These are phyloP conservation scores for Lasius fuliginosus DNA, from an alignment of 2,888 invertebrate species.

Conservation along the genomic window DNA sequence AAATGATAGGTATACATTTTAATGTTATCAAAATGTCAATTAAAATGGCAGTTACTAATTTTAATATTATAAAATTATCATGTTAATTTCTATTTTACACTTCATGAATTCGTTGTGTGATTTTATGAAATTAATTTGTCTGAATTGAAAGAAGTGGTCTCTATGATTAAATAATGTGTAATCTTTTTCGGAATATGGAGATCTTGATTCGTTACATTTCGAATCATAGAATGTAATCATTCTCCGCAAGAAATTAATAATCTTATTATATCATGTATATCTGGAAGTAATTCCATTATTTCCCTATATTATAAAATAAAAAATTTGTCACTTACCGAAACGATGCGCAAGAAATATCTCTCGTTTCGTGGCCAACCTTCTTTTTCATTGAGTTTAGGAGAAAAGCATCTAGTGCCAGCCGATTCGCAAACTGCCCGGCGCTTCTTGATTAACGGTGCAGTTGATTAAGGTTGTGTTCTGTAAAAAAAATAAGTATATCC, in stretches of 20 bases:
- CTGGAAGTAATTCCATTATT: too few relatives aligned
- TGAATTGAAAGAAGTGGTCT: too few relatives aligned
- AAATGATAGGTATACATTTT: background rate
- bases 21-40: background rate
- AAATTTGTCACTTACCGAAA: too few relatives aligned
- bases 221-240: background rate
- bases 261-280: too few relatives aligned
- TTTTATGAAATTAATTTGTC: too few relatives aligned
- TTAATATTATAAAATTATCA: background rate
- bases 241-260: too few relatives aligned
- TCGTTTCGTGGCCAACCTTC: conserved; percentile 61
- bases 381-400: conserved; percentile 61
- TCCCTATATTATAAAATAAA: too few relatives aligned
- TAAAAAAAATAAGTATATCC: too few relatives aligned
- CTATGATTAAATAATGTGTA: too few relatives aligned
- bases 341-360: conserved; percentile 48
- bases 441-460: conserved; percentile 64
- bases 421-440: conserved; percentile 58
- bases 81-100: background rate
- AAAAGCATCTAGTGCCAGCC: conserved; percentile 70
- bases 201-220: background rate
- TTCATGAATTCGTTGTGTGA: background rate
- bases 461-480: too few relatives aligned
- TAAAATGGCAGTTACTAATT: background rate
- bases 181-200: too few relatives aligned